Conservation (phyloP, 2,888 invertebrate species). For the Steinernema scapterisci region DNA sequence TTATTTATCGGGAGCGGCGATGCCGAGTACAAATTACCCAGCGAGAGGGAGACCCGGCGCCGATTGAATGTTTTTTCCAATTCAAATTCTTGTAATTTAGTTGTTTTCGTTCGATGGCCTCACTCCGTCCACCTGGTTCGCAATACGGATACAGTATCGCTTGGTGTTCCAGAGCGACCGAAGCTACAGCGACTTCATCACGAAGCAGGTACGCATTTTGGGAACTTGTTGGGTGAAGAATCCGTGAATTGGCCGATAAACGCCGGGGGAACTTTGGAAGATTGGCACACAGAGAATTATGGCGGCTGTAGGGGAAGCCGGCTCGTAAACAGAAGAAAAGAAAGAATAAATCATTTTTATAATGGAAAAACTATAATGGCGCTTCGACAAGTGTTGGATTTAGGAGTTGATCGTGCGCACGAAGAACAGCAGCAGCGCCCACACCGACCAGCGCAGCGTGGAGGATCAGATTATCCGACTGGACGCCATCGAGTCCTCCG, state of each 20-base stretch:
- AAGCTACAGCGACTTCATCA: slow-evolving; percentile 34
- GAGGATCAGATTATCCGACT: slow-evolving; percentile 38
- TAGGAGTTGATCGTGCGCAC: slow-evolving; percentile 56
- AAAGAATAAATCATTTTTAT: slow-evolving; percentile 24
- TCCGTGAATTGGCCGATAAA: neutral
- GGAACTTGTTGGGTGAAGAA: neutral
- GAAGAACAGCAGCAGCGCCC: slow-evolving; percentile 40
- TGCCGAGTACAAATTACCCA: neutral
- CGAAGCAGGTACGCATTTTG: slow-evolving; percentile 34
- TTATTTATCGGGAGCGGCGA: slow-evolving; percentile 7
- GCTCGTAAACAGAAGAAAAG: slow-evolving; percentile 27
- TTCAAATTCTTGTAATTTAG: slow-evolving; percentile 39
- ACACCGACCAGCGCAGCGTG: slow-evolving; percentile 47
- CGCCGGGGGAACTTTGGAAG: neutral
- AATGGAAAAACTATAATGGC: slow-evolving; percentile 32
- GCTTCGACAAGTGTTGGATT: slow-evolving; percentile 33
- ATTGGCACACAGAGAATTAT: neutral
- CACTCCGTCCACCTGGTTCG: slow-evolving; percentile 63
- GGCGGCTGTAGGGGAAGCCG: neutral
- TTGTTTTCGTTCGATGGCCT: slow-evolving; percentile 64
- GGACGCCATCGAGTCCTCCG: neutral
- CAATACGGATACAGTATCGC: slow-evolving; percentile 64
- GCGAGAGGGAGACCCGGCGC: neutral
- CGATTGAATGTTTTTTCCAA: slow-evolving; percentile 5
- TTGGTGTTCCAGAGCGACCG: slow-evolving; percentile 49